These are phyloP conservation scores for Catharus fuscescens DNA, from an alignment of 2,113 vertebrate genomes.

Conservation along the genomic window DNA sequence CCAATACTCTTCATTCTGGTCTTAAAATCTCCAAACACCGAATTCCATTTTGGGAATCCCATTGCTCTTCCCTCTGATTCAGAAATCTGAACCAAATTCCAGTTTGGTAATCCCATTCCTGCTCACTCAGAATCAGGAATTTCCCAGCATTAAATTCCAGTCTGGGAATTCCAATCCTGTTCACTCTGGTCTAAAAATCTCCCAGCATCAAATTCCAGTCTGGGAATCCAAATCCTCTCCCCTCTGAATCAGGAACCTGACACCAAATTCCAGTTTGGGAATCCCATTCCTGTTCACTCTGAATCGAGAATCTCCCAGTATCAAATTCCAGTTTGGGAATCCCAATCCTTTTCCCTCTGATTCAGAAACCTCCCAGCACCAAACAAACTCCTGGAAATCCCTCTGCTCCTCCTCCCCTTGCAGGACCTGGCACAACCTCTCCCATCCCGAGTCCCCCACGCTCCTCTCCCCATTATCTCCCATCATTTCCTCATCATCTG, in stretches of 20 bases:
- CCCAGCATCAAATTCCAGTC: background rate
- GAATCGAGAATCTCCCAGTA: background rate
- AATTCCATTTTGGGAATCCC: background rate
- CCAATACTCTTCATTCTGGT: too few relatives aligned
- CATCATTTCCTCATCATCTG: fast-evolving
- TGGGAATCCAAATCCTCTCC: too few relatives aligned
- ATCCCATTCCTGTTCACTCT: background rate
- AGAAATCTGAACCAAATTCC: too few relatives aligned
- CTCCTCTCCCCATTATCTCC: background rate
- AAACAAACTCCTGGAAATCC: too few relatives aligned
- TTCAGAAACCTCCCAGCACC: too few relatives aligned
- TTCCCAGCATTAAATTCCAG: too few relatives aligned
- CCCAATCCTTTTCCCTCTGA: too few relatives aligned
- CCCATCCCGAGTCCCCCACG: fast-evolving
- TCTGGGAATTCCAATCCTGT: background rate
- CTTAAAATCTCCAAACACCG: too few relatives aligned
- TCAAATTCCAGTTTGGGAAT: background rate
- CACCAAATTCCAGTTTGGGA: too few relatives aligned
- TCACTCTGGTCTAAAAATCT: background rate
- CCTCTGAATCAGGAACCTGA: too few relatives aligned
- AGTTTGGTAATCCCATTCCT: too few relatives aligned
- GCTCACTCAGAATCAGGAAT: background rate
- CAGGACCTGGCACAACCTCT: background rate
- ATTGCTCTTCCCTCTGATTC: too few relatives aligned
- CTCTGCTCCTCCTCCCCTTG: background rate